phyloP scores from a whole-genome alignment of 2,797 vertebrate species.

The Danio jaintianensis region DNA sequence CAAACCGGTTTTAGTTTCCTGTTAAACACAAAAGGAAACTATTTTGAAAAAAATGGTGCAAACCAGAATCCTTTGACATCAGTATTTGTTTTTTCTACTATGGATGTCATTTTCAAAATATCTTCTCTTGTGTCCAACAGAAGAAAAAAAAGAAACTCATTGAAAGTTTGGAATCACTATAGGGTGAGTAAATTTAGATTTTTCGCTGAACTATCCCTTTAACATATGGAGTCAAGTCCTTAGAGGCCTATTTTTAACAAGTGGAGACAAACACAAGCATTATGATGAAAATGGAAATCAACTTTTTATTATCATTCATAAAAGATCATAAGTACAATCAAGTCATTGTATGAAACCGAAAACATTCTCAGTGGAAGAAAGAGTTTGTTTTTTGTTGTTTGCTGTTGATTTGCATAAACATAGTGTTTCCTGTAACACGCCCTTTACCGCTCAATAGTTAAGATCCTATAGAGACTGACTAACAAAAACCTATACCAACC shows the following conservation, averaged over 20 bases:
- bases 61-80: too few relatives aligned
- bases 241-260: slow-evolving; percentile 60
- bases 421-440: slow-evolving; percentile 90
- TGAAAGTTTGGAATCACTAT: too few relatives aligned
- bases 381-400: slow-evolving; percentile 66
- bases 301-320: slow-evolving; percentile 95
- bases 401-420: slow-evolving; percentile 86
- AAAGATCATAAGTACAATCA: slow-evolving; percentile 93
- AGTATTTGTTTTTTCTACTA: too few relatives aligned
- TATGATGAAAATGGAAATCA: slow-evolving; percentile 89
- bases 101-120: too few relatives aligned
- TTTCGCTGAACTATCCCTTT: background rate
- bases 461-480: slow-evolving; percentile 50
- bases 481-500: slow-evolving; percentile 62
- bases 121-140: too few relatives aligned
- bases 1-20: too few relatives aligned
- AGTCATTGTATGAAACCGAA: slow-evolving; percentile 85
- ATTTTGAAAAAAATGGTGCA: too few relatives aligned
- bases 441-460: slow-evolving; percentile 69
- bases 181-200: too few relatives aligned
- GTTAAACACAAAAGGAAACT: too few relatives aligned
- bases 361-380: slow-evolving; percentile 70
- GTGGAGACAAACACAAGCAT: slow-evolving; percentile 72
- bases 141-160: too few relatives aligned
- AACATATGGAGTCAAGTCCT: slow-evolving; percentile 22